Conservation (phyloP, 92 coral and sea anemone genomes). For the Phenganax subtilis region DNA sequence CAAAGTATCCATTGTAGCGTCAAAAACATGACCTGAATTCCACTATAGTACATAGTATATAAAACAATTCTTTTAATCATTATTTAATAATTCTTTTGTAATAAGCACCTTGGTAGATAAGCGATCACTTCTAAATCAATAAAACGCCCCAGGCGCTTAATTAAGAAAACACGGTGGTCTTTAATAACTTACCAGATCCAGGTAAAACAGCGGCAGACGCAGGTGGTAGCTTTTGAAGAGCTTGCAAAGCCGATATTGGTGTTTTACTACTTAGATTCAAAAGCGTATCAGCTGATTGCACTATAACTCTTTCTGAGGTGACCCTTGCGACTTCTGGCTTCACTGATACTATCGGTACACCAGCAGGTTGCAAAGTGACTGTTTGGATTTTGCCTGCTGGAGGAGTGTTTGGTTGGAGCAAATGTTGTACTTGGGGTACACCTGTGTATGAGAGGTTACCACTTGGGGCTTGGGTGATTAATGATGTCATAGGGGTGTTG, state of each 20-base stretch:
- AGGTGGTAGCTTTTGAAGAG: conserved; percentile 33
- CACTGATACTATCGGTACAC: neutral
- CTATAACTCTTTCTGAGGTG: neutral
- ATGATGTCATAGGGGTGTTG: conserved; percentile 50
- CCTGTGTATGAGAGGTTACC: conserved; percentile 43
- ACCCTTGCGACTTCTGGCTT: conserved; percentile 18
- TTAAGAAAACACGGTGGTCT: neutral
- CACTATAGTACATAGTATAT: neutral
- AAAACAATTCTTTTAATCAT: too few species aligned
- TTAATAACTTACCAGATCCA: conserved; percentile 44
- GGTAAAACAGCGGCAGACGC: conserved; percentile 42
- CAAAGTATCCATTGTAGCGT: neutral
- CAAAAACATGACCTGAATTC: neutral
- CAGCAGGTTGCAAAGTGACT: conserved; percentile 33
- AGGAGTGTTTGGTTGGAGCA: neutral
- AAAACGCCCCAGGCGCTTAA: neutral
- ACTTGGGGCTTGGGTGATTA: conserved; percentile 52
- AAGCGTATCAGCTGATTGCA: neutral
- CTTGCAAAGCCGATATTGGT: conserved; percentile 17
- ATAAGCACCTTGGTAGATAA: too few species aligned
- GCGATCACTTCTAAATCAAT: neutral
- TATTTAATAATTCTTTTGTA: too few species aligned
- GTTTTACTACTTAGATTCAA: neutral
- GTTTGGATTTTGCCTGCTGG: conserved; percentile 32
- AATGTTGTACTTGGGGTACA: conserved; percentile 13